Evolutionary conservation across 2,888 invertebrate genomes (phyloP), one percentile per base, ranked within the genome.

Genomic region (Leptopilina myrica): DNA sequence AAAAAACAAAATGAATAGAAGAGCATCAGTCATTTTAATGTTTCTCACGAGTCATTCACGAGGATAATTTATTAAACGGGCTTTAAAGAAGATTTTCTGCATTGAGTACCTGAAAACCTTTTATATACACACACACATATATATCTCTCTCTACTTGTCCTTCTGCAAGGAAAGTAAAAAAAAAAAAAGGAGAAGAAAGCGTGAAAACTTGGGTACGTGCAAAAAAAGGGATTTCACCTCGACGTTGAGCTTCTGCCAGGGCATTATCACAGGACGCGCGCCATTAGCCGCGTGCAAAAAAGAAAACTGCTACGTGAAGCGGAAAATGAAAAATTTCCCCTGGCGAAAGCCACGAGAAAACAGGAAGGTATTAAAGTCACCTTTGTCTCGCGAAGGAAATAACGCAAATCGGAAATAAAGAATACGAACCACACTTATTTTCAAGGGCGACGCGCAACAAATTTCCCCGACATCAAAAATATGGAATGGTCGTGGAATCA

Each of bases 401-500:
- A 87, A 87, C 82, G 79, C 80, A 80, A 82, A 80, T 62, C 66
- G 78, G 81, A 83, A 78, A 73, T 82, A 81, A 82, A 80, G 7
- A 43, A 43, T n/a, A 5, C 3, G 40, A n/a, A 64, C 15, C 62
- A 59, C 15, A 40, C 66, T 67, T 33, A 3, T 77, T 76, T 76
- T 56, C 66, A 64, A 33, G 59, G 33, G 75, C 46, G 20, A 20
- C 53, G 46, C 56, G 3, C 43, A 15, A 14, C 15, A 76, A 76
- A 78, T 66, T 76, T 49, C 62, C 53, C 5, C 59, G 64, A 75
- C 77, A 78, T 77, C 64, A 64, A 80, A 88, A 90, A 89, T 89
- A 91, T 91, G 91, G 91, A 86, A 91, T 91, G 91, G 91, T 91
- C 91, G 87, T 91, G 91, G 91, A 91, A 91, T 89, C 91, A 91